Conservation (phyloP, 1,140 invertebrate species). For the Cataglyphis hispanica region DNA sequence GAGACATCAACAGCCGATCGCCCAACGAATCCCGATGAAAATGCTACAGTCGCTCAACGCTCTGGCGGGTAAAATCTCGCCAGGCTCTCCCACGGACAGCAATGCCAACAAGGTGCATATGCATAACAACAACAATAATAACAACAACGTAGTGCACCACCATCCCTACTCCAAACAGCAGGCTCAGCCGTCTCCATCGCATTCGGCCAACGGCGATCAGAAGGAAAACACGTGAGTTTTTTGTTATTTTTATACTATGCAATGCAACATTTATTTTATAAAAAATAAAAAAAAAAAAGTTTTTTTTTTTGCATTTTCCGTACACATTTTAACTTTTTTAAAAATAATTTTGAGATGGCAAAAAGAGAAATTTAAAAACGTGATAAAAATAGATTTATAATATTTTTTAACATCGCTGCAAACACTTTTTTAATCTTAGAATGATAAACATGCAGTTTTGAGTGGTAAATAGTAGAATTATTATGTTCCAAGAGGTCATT, state of each 20-base stretch:
- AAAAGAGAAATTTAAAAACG: too few relatives aligned
- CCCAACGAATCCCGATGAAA: conserved; percentile 82
- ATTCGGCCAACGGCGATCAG: conserved; percentile 82
- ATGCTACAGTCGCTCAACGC: conserved; percentile 93
- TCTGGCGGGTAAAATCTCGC: conserved; percentile 93
- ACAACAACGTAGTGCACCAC: conserved; percentile 82
- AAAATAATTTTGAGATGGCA: too few relatives aligned
- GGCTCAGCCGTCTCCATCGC: conserved; percentile 75
- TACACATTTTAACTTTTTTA: too few relatives aligned
- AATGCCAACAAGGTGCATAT: conserved; percentile 85
- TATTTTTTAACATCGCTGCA: too few relatives aligned
- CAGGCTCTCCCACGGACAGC: conserved; percentile 87
- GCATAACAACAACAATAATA: conserved; percentile 88
- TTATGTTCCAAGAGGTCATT: neutral
- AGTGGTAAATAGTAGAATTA: neutral
- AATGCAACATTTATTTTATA: neutral
- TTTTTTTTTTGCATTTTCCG: too few relatives aligned
- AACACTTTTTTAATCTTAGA: too few relatives aligned
- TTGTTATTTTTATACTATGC: conserved; percentile 20
- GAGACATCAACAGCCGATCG: conserved; percentile 76
- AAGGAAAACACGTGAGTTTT: conserved; percentile 85
- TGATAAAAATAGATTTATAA: too few relatives aligned
- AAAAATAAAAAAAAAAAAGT: neutral
- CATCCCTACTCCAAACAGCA: conserved; percentile 82
- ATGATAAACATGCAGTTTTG: neutral